Evolutionary conservation across 92 coral and sea anemone genomes (phyloP), one percentile per base, ranked within the genome.

Genomic region (Umimayanthus chanpuru): DNA sequence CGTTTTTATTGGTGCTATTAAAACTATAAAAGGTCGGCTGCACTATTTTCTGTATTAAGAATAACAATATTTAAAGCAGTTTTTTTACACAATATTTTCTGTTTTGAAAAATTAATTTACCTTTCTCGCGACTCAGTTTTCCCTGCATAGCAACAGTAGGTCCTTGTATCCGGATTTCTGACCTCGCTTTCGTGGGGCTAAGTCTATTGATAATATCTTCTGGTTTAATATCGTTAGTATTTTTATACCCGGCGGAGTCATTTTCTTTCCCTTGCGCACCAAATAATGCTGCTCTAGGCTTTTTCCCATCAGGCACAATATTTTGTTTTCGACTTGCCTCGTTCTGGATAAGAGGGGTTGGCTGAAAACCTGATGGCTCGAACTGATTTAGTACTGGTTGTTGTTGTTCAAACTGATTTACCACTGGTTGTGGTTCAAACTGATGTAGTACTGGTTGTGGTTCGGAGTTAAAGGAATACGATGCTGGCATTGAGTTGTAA

Each of bases 111-210:
- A 21, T 1, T 1, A 61, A 12, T 20, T 83, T 29, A 81, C 80
- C 79, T 73, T 55, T 77, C 21, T 84, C 58, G 20, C 55, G 53
- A 28, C 73, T 80, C 56, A 65, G 72, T 18, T 47, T 82, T 89
- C 72, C 56, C 10, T 36, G 47, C n/a, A 55, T 53, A 75, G 78
- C 77, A 30, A 18, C n/a, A 6, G 25, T n/a, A 15, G 72, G 15
- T 23, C 39, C 75, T 75, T 29, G 38, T 0, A 56, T 40, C 73
- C 78, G 38, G 55, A 85, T 89, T 47, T 82, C 64, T 40, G 93
- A 93, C 9, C 90, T 80, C 10, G 94, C 55, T 49, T 87, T 90
- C 25, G 94, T 92, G 2, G 94, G 94, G 74, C 90, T 88, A 26
- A 92, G 91, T 44, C 66, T 92, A 66, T n/a, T 82, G 36, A 83